Evolutionary conservation across 92 coral and sea anemone genomes (phyloP).

Genomic region (Palythoa caribaeorum): DNA sequence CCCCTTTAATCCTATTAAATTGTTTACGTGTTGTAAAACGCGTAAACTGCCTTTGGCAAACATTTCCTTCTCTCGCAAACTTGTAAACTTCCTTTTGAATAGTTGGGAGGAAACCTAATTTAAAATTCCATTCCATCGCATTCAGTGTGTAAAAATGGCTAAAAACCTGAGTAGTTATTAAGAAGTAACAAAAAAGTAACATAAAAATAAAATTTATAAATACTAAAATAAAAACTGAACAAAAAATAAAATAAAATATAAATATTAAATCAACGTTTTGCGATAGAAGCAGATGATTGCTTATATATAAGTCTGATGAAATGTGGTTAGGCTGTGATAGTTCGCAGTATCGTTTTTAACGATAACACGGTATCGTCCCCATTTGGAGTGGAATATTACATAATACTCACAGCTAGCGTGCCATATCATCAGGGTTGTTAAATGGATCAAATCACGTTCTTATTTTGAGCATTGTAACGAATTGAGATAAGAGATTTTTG

Average conservation of each 20-base stretch:
- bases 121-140: not conserved
- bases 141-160: not conserved
- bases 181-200: too few relatives aligned
- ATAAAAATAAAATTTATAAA: too few relatives aligned
- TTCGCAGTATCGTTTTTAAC: not conserved
- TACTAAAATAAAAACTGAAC: not conserved
- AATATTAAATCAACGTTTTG: not conserved
- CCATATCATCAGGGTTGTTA: not conserved
- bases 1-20: slow-evolving; percentile 28
- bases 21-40: slow-evolving; percentile 31
- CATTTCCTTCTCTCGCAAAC: not conserved
- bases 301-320: not conserved
- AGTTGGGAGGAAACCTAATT: not conserved
- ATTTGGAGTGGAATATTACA: not conserved
- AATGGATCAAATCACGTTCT: too few relatives aligned
- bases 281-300: not conserved
- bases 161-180: too few relatives aligned
- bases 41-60: slow-evolving; percentile 19
- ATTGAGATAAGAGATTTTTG: too few relatives aligned
- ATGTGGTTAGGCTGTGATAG: not conserved
- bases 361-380: not conserved
- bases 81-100: not conserved
- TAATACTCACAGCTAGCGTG: not conserved
- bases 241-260: not conserved
- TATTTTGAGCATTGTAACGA: too few relatives aligned